phyloP scores from a whole-genome alignment of 2,888 invertebrate species.

The Chelonus formosanus region DNA sequence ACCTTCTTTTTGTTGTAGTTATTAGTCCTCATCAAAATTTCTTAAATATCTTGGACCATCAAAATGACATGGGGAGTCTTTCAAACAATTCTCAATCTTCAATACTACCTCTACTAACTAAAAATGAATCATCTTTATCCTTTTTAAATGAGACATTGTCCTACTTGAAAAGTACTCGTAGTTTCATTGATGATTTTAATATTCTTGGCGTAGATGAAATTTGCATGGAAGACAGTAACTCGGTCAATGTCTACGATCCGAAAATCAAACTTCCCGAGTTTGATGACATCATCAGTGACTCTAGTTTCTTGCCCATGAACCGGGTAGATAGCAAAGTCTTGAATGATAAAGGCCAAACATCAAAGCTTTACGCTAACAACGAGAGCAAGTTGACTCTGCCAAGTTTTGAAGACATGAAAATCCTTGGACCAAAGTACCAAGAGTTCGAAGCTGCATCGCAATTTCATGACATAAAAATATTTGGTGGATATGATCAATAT shows the following conservation, averaged over 20 bases:
- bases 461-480: constrained; percentile 54
- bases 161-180: constrained; percentile 46
- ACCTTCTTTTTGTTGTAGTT: constrained; percentile 8
- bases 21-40: constrained; percentile 39
- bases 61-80: constrained; percentile 45
- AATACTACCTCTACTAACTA: constrained; percentile 44
- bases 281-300: constrained; percentile 43
- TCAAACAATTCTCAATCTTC: constrained; percentile 38
- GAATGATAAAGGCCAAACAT: constrained; percentile 10
- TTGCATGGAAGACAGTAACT: constrained; percentile 15
- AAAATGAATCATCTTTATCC: constrained; percentile 42
- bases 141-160: constrained; percentile 49
- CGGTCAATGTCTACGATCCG: constrained; percentile 17
- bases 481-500: constrained; percentile 54
- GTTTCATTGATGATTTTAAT: constrained; percentile 48
- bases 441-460: constrained; percentile 44
- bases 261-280: constrained; percentile 50
- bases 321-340: constrained; percentile 33
- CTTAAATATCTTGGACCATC: constrained; percentile 47
- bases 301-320: constrained; percentile 41
- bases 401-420: constrained; percentile 46
- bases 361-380: constrained; percentile 36
- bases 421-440: constrained; percentile 48
- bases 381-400: constrained; percentile 31
- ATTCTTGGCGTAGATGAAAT: constrained; percentile 41